A percentile compares a stretch with the other conserved stretches of the same genome.
These are phyloP conservation scores for Armadillidium nasatum DNA, from an alignment of 1,140 invertebrate species.

Conservation along the genomic window DNA sequence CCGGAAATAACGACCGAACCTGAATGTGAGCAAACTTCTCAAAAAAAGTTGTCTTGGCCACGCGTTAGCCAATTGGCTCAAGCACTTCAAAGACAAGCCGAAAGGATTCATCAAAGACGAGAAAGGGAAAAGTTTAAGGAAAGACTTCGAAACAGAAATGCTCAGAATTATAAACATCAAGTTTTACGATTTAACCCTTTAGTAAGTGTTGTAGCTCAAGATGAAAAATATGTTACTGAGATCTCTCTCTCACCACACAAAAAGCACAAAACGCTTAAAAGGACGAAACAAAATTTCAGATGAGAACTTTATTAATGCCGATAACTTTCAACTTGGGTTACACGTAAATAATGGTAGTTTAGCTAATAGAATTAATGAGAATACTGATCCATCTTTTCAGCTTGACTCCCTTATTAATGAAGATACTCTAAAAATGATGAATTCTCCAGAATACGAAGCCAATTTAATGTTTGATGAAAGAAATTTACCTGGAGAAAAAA, in stretches of 20 bases:
- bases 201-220: constrained; percentile 27
- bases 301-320: not conserved
- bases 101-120: not conserved
- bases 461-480: constrained; percentile 16
- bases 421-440: constrained; percentile 39
- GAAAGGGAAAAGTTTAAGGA: not conserved
- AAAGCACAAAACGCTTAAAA: not conserved
- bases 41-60: constrained; percentile 24
- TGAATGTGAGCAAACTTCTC: not conserved
- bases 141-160: not conserved
- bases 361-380: not conserved
- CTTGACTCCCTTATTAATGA: constrained; percentile 36
- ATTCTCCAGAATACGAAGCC: constrained; percentile 8
- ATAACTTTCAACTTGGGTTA: not conserved
- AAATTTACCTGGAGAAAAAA: constrained; percentile 23
- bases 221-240: constrained; percentile 8
- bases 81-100: not conserved
- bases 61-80: not conserved
- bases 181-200: constrained; percentile 32
- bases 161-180: constrained; percentile 23
- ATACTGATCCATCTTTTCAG: constrained; percentile 30
- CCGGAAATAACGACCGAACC: not conserved
- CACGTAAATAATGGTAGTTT: not conserved
- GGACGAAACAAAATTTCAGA: constrained; percentile 7
- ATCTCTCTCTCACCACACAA: constrained; percentile 9